Conservation (phyloP, 2,113 vertebrate species). For the Takifugu bimaculatus region DNA sequence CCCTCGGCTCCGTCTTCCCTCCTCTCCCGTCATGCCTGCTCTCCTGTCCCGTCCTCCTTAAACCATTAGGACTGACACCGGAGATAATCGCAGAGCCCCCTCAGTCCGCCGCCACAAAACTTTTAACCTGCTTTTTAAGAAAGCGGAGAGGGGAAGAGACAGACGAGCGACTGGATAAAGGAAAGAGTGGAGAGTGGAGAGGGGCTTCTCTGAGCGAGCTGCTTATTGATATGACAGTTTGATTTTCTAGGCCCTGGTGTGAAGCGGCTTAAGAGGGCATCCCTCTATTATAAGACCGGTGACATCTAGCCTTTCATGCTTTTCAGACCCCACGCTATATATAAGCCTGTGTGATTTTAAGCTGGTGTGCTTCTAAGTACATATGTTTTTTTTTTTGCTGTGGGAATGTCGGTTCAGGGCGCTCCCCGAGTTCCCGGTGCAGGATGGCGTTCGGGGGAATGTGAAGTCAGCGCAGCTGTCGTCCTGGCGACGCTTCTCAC, state of each 20-base stretch:
- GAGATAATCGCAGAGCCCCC: slow-evolving; percentile 52
- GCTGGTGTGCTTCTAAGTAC: slow-evolving; percentile 28
- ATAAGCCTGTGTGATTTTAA: slow-evolving; percentile 22
- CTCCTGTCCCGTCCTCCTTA: slow-evolving; percentile 24
- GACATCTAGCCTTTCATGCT: slow-evolving; percentile 61
- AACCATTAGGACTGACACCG: slow-evolving; percentile 41
- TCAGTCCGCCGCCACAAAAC: slow-evolving; percentile 21
- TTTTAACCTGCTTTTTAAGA: slow-evolving; percentile 53
- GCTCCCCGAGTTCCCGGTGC: too few species aligned
- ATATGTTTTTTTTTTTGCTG: slow-evolving; percentile 24
- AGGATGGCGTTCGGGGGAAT: slow-evolving; percentile 63
- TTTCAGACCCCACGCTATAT: slow-evolving; percentile 20
- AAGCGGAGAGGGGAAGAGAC: slow-evolving; percentile 12
- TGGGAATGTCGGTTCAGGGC: too few species aligned
- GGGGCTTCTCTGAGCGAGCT: slow-evolving; percentile 11
- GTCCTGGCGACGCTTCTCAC: slow-evolving; percentile 53
- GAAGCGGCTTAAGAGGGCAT: slow-evolving; percentile 66
- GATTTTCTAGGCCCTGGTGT: slow-evolving; percentile 63
- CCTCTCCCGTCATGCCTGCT: neutral
- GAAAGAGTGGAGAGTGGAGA: slow-evolving; percentile 24
- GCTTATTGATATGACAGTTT: slow-evolving; percentile 71
- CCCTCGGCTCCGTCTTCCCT: neutral
- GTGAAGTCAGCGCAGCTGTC: slow-evolving; percentile 66
- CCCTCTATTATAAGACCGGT: slow-evolving; percentile 61
- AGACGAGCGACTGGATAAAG: slow-evolving; percentile 29